phyloP scores from a whole-genome alignment of 35 echinoderm and acorn worm species.

The Lytechinus pictus region DNA sequence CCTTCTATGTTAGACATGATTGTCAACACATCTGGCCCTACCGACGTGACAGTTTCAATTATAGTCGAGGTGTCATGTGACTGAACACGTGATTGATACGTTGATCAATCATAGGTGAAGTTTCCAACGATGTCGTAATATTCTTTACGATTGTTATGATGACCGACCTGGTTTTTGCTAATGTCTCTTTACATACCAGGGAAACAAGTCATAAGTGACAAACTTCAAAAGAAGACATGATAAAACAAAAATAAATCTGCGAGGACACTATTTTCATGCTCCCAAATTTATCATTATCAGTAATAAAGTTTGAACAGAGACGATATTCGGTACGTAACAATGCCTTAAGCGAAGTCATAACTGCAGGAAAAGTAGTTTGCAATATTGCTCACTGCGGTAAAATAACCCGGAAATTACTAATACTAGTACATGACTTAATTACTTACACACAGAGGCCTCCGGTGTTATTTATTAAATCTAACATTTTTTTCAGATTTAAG shows the following conservation, averaged over 20 bases:
- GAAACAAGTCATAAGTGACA: background rate
- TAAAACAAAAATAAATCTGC: background rate
- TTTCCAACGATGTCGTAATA: background rate
- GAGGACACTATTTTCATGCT: background rate
- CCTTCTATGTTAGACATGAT: background rate
- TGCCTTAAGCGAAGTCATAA: no score
- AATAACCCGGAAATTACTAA: no score
- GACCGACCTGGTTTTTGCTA: background rate
- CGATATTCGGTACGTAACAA: no score
- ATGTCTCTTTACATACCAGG: background rate
- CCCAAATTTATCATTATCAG: background rate
- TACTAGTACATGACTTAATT: no score
- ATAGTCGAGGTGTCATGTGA: slow-evolving; percentile 32
- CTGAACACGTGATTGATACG: slow-evolving; percentile 26
- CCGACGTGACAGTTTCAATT: slow-evolving; percentile 42
- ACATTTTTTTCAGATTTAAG: no score
- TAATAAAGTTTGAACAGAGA: no score
- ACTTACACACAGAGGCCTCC: no score
- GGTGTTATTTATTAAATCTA: no score
- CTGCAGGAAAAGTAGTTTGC: no score
- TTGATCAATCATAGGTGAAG: background rate
- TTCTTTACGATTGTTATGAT: background rate
- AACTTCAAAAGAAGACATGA: background rate
- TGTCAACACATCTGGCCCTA: slow-evolving; percentile 20
- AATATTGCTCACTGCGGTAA: no score